phyloP scores from a whole-genome alignment of 1,140 invertebrate genomes.

The Idris sp. region DNA sequence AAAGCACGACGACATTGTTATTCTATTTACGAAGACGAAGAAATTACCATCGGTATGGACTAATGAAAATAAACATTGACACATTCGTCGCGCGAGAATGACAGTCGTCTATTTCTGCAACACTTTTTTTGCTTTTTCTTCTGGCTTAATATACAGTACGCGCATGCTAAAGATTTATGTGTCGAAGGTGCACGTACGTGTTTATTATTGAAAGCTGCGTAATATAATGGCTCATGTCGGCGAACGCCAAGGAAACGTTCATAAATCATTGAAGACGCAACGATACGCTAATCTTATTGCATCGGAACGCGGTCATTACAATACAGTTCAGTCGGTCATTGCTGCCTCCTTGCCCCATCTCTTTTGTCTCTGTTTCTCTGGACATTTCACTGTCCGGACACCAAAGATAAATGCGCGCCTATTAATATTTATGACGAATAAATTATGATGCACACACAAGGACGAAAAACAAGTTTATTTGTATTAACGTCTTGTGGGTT shows the following conservation, averaged over 20 bases:
- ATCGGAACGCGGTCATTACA: conserved; percentile 53
- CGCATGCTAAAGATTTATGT: conserved; percentile 68
- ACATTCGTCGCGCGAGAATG: conserved; percentile 39
- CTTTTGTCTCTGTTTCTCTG: conserved; percentile 34
- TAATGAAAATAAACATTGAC: conserved; percentile 53
- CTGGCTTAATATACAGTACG: conserved; percentile 57
- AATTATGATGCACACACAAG: conserved; percentile 26
- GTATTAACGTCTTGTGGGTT: conserved; percentile 32
- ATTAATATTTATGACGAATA: conserved; percentile 55
- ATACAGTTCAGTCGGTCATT: conserved; percentile 40
- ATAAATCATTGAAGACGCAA: conserved; percentile 69
- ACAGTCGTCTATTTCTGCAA: conserved; percentile 48
- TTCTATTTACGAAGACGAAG: conserved; percentile 32
- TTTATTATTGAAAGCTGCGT: conserved; percentile 73
- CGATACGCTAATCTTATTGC: conserved; percentile 71
- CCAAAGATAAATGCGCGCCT: conserved; percentile 29
- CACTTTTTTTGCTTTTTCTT: conserved; percentile 46
- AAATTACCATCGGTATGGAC: conserved; percentile 46
- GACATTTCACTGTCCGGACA: conserved; percentile 36
- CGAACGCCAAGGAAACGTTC: conserved; percentile 63
- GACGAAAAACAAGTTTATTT: conserved; percentile 40
- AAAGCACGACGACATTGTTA: conserved; percentile 27
- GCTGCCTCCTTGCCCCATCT: too few relatives aligned
- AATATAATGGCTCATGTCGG: conserved; percentile 68
- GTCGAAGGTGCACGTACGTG: conserved; percentile 65